Evolutionary conservation across 1,140 invertebrate genomes (phyloP).

Genomic region (Subanguina moxae): DNA sequence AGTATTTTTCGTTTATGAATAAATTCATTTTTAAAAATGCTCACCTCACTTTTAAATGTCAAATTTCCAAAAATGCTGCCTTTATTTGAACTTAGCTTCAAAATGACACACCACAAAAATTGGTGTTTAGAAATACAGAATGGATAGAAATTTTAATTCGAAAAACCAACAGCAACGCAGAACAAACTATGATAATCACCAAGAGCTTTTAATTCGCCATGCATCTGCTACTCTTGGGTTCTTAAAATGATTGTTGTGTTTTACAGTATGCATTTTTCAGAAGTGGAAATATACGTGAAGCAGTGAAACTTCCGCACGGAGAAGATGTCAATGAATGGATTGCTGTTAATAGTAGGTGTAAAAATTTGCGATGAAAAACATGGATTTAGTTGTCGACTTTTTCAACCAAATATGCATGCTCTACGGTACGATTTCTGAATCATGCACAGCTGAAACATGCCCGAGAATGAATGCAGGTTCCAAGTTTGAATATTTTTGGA

Average conservation of each 20-base stretch:
- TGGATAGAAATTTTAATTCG: too few species aligned
- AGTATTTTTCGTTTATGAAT: too few species aligned
- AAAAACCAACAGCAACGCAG: not conserved
- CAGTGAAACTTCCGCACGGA: constrained; percentile 93
- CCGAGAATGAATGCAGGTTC: constrained; percentile 90
- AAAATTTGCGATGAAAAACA: not conserved
- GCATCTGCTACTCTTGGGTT: constrained; percentile 84
- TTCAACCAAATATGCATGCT: constrained; percentile 99
- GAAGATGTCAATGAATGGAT: constrained; percentile 99
- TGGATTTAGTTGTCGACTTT: constrained; percentile 85
- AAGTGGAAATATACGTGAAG: constrained; percentile 88
- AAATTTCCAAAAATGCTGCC: too few species aligned
- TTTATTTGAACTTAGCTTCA: too few species aligned
- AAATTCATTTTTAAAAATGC: too few species aligned
- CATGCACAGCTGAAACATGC: constrained; percentile 95
- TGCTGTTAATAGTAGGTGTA: constrained; percentile 86
- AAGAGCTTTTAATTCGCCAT: constrained; percentile 77
- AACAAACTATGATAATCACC: constrained; percentile 69
- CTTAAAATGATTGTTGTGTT: too few species aligned
- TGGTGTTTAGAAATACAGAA: too few species aligned
- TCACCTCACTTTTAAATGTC: too few species aligned
- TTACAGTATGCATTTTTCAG: constrained; percentile 57
- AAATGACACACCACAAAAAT: too few species aligned
- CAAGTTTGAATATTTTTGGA: constrained; percentile 99
- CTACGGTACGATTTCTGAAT: constrained; percentile 98